Percentiles rank a stretch among this genome's conserved stretches.
Evolutionary conservation across 2,797 vertebrate species (phyloP).

Genomic region (Caiman crocodilus): DNA sequence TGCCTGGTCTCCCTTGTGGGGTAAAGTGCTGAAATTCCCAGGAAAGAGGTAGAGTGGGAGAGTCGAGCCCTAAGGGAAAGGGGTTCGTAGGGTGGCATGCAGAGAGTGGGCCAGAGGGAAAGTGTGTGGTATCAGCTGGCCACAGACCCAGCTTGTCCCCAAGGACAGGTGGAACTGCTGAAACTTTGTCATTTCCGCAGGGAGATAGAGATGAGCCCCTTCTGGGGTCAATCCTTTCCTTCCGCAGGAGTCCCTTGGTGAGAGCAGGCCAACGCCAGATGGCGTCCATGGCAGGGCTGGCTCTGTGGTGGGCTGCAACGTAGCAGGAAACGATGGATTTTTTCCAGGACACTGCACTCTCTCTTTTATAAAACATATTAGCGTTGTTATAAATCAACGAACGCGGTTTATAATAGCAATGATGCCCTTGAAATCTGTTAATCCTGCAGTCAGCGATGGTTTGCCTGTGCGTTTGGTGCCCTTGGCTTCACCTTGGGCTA

Average conservation of each 20-base stretch:
- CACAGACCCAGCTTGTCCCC: fast-evolving
- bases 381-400: conserved; percentile 84
- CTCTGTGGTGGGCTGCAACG: conserved; percentile 32
- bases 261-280: background rate
- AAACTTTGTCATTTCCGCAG: background rate
- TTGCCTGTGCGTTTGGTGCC: conserved; percentile 75
- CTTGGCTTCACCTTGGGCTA: conserved; percentile 85
- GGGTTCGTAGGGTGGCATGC: background rate
- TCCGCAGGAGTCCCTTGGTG: background rate
- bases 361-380: conserved; percentile 82
- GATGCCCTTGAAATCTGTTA: conserved; percentile 82
- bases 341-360: conserved; percentile 74
- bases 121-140: background rate
- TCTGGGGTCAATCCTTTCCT: background rate
- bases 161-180: background rate
- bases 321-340: conserved; percentile 76
- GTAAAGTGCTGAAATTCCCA: background rate
- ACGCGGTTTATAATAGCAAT: conserved; percentile 82
- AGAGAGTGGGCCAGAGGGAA: background rate
- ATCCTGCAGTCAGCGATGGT: conserved; percentile 72
- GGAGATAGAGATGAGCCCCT: background rate
- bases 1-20: background rate
- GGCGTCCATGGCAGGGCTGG: conserved; percentile 20
- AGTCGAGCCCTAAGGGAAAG: background rate
- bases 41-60: background rate